Evolutionary conservation across 2,797 vertebrate species (phyloP), one percentile per base, ranked within the genome.

Genomic region (Carapus acus): DNA sequence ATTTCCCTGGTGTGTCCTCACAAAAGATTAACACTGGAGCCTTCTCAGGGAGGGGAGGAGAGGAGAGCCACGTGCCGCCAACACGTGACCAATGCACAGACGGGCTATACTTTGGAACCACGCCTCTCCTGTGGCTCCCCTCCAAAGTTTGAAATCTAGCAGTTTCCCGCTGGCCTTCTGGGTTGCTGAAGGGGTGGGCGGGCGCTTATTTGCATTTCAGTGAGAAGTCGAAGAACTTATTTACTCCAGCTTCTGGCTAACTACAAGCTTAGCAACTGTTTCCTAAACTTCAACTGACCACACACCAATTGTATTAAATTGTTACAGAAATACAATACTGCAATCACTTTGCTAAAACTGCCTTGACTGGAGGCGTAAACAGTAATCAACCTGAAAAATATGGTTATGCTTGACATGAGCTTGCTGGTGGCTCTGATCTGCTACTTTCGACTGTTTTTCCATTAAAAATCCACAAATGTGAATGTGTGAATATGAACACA

Each of bases 101-200:
- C 0, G 17, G 8, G 2, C 19, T 39, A 27, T 14, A 42, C 39
- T n/a, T n/a, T n/a, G n/a, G 45, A 61, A 42, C 15, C 24, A 2
- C 15, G 14, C 3, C 39, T 43, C 59, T 62, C 43, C 39, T 34
- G 54, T 71, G 77, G 67, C 69, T 1, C 36, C 18, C 2, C 0
- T 11, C 65, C 75, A 76, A 43, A 57, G 70, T 77, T 78, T 80
- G 66, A 78, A 81, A 65, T 71, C 58, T 3, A 53, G 21, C 72
- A n/a, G 63, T 62, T 80, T 66, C 62, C 58, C 46, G 19, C 49
- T 27, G 31, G 50, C 45, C 8, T 3, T 43, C 51, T 22, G 31
- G 9, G 23, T 37, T 1, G 45, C 49, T 49, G 37, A 62, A 31
- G 60, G 38, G 8, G 33, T 31, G 41, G n/a, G 9, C 14, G 1